Percentiles rank a stretch among this genome's conserved stretches.
Evolutionary conservation across 2,113 vertebrate species (phyloP).

Genomic region (Cephalopholis sonnerati): DNA sequence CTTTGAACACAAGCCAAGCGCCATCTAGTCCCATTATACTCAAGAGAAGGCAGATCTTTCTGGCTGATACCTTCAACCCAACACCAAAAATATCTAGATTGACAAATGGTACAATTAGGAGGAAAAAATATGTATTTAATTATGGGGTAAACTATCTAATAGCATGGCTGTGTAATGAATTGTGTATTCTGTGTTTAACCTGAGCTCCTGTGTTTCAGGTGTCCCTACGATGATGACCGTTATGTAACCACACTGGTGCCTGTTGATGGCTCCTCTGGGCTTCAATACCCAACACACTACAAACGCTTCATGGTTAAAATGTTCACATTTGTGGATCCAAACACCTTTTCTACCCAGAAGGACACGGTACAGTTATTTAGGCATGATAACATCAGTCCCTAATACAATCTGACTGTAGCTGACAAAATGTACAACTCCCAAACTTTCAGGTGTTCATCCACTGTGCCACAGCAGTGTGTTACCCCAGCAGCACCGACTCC

Average conservation of each 20-base stretch:
- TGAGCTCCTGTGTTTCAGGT: constrained; percentile 60
- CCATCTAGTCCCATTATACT: too few species aligned
- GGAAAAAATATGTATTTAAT: too few species aligned
- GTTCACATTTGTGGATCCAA: constrained; percentile 79
- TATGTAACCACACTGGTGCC: constrained; percentile 75
- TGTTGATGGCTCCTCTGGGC: constrained; percentile 66
- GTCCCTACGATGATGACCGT: constrained; percentile 79
- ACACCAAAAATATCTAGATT: too few species aligned
- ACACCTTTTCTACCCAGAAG: not conserved
- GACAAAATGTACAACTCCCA: not conserved
- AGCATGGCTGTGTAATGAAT: not conserved
- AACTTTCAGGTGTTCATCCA: constrained; percentile 78
- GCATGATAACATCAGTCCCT: not conserved
- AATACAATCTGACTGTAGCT: too few species aligned
- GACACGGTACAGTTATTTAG: constrained; percentile 63
- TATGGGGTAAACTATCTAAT: too few species aligned
- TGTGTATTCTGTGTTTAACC: not conserved
- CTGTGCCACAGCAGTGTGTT: constrained; percentile 77
- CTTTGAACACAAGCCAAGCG: too few species aligned
- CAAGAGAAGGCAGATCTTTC: too few species aligned
- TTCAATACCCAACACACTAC: constrained; percentile 75
- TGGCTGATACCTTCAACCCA: too few species aligned
- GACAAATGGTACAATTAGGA: too few species aligned
- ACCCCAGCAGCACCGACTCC: constrained; percentile 55
- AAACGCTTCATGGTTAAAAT: constrained; percentile 81